phyloP scores from a whole-genome alignment of 2,113 vertebrate species.

The Atractosteus spatula region DNA sequence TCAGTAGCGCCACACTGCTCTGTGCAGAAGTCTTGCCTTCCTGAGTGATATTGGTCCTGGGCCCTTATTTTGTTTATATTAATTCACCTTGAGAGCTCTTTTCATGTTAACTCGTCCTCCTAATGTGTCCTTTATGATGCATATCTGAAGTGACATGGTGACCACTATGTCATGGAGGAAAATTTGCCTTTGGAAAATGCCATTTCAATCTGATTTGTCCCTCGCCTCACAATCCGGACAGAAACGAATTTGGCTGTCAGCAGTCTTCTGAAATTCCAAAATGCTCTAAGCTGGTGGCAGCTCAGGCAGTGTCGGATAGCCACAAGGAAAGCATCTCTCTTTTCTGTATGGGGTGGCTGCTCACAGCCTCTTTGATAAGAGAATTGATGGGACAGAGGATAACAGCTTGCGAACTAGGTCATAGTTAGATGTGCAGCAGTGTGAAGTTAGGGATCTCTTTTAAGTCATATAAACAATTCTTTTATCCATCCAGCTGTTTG shows the following conservation, averaged over 20 bases:
- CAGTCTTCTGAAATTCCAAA: background rate
- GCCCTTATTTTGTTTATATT: constrained; percentile 29
- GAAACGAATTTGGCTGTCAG: background rate
- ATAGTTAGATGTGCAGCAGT: no score
- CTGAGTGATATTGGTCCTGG: background rate
- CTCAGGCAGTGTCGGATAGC: background rate
- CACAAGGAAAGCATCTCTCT: no score
- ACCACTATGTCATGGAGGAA: constrained; percentile 41
- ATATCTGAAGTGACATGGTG: constrained; percentile 46
- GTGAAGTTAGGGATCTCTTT: no score
- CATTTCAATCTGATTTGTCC: constrained; percentile 30
- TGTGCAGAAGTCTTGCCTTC: background rate
- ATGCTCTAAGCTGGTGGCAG: background rate
- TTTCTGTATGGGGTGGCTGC: no score
- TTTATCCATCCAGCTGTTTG: no score
- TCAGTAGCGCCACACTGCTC: background rate
- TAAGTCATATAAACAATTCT: no score
- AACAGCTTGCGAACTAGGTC: no score
- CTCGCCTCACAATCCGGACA: constrained; percentile 11
- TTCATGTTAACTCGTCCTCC: constrained; percentile 23
- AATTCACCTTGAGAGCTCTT: constrained; percentile 21
- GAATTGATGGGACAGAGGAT: no score
- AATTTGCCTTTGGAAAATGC: constrained; percentile 50
- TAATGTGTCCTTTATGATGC: constrained; percentile 23
- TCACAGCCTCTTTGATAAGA: no score